Evolutionary conservation across 1,140 invertebrate genomes (phyloP), one percentile per base, ranked within the genome.

Genomic region (Zaprionus nigranus): DNA sequence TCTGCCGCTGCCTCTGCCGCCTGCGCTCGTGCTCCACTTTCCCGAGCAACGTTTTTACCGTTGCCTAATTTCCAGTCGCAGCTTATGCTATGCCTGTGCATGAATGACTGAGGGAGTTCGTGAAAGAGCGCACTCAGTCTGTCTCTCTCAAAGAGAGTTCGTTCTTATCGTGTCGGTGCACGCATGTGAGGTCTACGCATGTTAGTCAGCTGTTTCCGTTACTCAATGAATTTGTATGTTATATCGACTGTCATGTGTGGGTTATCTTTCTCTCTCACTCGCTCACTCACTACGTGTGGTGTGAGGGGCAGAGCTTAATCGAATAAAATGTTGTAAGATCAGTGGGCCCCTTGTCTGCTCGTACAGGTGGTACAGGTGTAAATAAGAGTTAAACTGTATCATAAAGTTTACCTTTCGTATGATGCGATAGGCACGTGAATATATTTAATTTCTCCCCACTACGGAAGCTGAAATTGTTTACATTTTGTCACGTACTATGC

Each of bases 141-240:
- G 9, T 34, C 30, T 11, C 30, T 9, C 30, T 34, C 9, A 67
- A 36, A 46, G 66, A 58, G 51, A 58, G 73, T 59, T 60, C 6
- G 40, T 46, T 17, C 7, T 62, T 61, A 72, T 76, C 69, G 74
- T 72, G 30, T 34, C 9, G 38, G 57, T 62, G 69, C 72, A 76
- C 69, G 67, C 66, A 75, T 70, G 58, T 40, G 59, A 59, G 59
- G 46, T 17, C 68, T 43, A 79, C 73, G 78, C 78, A 77, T 72
- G 60, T 54, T 43, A 72, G 73, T 79, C 77, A 79, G 78, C 78
- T 79, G 78, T 79, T 79, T 72, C 34, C 30, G n/a, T 72, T 76
- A 61, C 69, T 76, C 74, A 76, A 76, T 76, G 74, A 76, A 76
- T 51, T 20, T 51, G 15, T 46, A 75, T 40, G 28, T 57, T 59